Evolutionary conservation across 2,113 vertebrate genomes (phyloP).

Genomic region (Etia nguti): DNA sequence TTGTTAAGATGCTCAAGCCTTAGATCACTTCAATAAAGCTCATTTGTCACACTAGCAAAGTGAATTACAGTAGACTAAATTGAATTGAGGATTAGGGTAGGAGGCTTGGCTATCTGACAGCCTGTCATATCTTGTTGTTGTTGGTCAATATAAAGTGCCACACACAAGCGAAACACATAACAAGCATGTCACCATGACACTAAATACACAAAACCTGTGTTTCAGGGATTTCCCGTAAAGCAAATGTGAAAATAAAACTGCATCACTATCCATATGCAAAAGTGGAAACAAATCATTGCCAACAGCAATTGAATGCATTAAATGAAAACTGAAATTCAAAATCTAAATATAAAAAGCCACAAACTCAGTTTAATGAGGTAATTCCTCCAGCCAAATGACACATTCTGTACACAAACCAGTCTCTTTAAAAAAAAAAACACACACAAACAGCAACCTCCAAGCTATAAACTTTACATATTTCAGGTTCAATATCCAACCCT

Average conservation of each 20-base stretch:
- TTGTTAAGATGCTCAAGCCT: background rate
- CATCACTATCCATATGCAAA: background rate
- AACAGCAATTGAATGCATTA: background rate
- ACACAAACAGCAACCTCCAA: background rate
- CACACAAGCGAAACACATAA: background rate
- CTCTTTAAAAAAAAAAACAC: slow-evolving; percentile 4
- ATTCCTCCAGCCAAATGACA: slow-evolving; percentile 5
- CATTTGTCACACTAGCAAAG: background rate
- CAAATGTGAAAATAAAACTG: background rate
- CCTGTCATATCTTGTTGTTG: background rate
- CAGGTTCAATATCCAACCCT: slow-evolving; percentile 28
- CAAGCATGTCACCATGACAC: background rate
- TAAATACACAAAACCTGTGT: background rate
- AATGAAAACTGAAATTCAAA: background rate
- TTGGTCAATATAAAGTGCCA: background rate
- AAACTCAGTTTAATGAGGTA: background rate
- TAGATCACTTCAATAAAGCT: background rate
- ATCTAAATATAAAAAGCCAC: background rate
- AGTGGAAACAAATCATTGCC: background rate
- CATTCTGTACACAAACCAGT: background rate
- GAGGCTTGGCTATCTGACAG: background rate
- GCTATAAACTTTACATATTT: slow-evolving; percentile 30
- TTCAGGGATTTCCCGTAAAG: background rate
- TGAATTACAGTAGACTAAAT: slow-evolving; percentile 5
- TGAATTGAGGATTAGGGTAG: background rate